Percentiles rank a stretch among this genome's conserved stretches.
Evolutionary conservation across 2,797 vertebrate genomes (phyloP).

Genomic region (Sebastes oblongus): DNA sequence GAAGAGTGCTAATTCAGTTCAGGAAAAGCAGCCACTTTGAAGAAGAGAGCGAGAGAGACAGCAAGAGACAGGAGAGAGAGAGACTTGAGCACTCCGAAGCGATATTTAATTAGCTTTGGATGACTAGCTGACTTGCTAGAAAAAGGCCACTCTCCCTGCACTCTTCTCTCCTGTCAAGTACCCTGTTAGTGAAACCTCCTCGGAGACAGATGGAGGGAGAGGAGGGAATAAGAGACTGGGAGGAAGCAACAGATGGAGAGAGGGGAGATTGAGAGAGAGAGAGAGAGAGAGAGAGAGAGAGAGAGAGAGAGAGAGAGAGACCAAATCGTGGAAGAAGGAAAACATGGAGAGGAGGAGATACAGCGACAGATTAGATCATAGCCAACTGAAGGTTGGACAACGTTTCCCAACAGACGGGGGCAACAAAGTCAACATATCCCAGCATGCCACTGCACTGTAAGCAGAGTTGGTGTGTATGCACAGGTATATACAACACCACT

Average conservation of each 20-base stretch:
- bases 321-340: slow-evolving; percentile 28
- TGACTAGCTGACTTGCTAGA: slow-evolving; percentile 71
- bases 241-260: slow-evolving; percentile 63
- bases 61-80: slow-evolving; percentile 31
- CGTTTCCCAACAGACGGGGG: background rate
- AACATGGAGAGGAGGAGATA: background rate
- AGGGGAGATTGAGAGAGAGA: background rate
- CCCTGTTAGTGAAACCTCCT: slow-evolving; percentile 71
- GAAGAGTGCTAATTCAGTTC: slow-evolving; percentile 49
- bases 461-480: background rate
- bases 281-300: background rate
- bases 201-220: slow-evolving; percentile 62
- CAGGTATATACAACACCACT: background rate
- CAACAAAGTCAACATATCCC: background rate
- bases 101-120: slow-evolving; percentile 79
- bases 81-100: slow-evolving; percentile 49
- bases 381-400: background rate
- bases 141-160: slow-evolving; percentile 69
- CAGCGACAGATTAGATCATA: slow-evolving; percentile 1
- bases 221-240: slow-evolving; percentile 23
- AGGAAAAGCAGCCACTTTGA: slow-evolving; percentile 56
- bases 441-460: background rate
- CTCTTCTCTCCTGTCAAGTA: slow-evolving; percentile 71
- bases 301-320: background rate
- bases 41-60: slow-evolving; percentile 30